Conservation (phyloP, 2,888 invertebrate genomes). For the Anoplius nigerrimus region DNA sequence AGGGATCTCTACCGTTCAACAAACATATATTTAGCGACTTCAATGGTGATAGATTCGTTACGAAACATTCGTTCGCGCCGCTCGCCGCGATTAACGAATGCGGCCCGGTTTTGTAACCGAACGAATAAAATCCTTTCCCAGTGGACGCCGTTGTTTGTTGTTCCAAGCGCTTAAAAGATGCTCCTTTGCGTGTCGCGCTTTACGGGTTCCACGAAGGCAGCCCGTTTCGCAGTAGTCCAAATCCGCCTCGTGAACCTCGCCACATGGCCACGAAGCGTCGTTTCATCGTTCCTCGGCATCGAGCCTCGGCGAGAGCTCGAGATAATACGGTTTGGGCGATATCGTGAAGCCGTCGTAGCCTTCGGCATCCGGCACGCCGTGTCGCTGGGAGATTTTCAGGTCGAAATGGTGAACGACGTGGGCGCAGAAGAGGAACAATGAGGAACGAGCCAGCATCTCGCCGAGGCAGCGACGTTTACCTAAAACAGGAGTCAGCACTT, state of each 20-base stretch:
- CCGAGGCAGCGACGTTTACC: conserved; percentile 76
- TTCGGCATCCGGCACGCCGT: conserved; percentile 74
- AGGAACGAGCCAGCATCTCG: conserved; percentile 74
- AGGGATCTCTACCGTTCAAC: too few species aligned
- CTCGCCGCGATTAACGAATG: too few species aligned
- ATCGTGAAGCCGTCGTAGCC: conserved; percentile 79
- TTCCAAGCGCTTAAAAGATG: conserved; percentile 47
- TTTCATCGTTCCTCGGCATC: neutral
- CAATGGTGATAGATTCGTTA: too few species aligned
- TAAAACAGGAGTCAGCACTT: conserved; percentile 56
- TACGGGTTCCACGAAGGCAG: conserved; percentile 50
- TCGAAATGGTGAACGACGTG: conserved; percentile 74
- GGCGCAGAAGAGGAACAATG: conserved; percentile 74
- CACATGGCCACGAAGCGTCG: conserved; percentile 32
- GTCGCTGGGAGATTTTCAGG: conserved; percentile 65
- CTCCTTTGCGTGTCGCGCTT: conserved; percentile 40
- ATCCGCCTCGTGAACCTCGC: conserved; percentile 34
- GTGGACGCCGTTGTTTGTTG: conserved; percentile 40
- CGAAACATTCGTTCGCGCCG: too few species aligned
- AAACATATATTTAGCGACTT: too few species aligned
- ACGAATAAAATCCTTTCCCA: conserved; percentile 5
- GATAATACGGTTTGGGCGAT: conserved; percentile 77
- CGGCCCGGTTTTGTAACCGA: neutral
- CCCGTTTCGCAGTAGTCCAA: conserved; percentile 53
- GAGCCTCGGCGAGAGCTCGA: conserved; percentile 52